Evolutionary conservation across 37 sponge, comb jelly and placozoan genomes (phyloP).

Genomic region (Crambe crambe): DNA sequence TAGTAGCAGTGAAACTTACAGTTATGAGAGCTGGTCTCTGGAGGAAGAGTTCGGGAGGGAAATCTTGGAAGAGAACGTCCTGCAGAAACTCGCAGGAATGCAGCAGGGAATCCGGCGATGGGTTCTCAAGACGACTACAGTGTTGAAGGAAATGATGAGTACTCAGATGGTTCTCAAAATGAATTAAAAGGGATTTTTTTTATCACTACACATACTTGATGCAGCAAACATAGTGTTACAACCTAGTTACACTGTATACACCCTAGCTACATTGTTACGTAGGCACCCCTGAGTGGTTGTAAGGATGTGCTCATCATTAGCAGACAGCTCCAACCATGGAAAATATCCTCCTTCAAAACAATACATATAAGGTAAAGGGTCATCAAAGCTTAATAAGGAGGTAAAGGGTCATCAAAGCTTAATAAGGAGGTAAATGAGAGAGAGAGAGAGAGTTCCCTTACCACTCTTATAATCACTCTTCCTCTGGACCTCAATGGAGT

Average conservation of each 20-base stretch:
- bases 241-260: not conserved
- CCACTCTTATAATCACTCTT: not conserved
- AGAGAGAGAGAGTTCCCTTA: not conserved
- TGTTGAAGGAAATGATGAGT: not conserved
- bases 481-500: not conserved
- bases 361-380: no score
- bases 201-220: no score
- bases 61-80: slow-evolving; percentile 84
- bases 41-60: slow-evolving; percentile 81
- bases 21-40: slow-evolving; percentile 75
- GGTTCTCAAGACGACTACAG: slow-evolving; percentile 60
- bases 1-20: not conserved
- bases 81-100: slow-evolving; percentile 61
- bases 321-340: slow-evolving; percentile 50
- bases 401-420: no score
- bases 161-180: no score
- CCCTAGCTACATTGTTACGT: no score
- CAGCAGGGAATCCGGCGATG: not conserved
- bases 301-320: slow-evolving; percentile 44
- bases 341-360: slow-evolving; percentile 22
- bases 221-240: no score
- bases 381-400: no score
- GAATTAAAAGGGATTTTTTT: no score
- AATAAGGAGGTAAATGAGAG: no score
- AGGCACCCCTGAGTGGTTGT: slow-evolving; percentile 46